phyloP scores from a whole-genome alignment of 2,797 vertebrate species.

The Poeciliopsis paucimaculata region DNA sequence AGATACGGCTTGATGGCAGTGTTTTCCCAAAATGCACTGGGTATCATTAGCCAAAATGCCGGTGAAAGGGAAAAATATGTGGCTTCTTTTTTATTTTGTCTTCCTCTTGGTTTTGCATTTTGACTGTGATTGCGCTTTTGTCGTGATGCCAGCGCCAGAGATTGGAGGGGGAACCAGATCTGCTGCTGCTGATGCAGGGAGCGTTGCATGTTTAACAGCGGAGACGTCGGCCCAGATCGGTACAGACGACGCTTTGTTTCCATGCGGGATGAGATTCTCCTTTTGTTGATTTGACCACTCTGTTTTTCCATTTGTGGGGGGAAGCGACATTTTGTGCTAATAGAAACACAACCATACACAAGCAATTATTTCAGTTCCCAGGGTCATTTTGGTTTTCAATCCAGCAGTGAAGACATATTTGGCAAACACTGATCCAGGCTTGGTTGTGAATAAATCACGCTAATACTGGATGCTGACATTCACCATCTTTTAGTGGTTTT shows the following conservation, averaged over 20 bases:
- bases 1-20: constrained; percentile 61
- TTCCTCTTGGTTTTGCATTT: constrained; percentile 30
- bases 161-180: neutral
- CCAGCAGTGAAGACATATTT: constrained; percentile 50
- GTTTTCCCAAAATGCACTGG: constrained; percentile 50
- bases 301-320: constrained; percentile 20
- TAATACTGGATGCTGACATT: constrained; percentile 45
- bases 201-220: constrained; percentile 37
- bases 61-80: constrained; percentile 28
- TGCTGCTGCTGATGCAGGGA: constrained; percentile 30
- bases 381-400: constrained; percentile 52
- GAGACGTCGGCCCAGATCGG: constrained; percentile 41
- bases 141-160: constrained; percentile 18
- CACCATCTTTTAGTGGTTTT: constrained; percentile 54
- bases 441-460: constrained; percentile 62
- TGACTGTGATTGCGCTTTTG: constrained; percentile 30
- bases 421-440: constrained; percentile 34
- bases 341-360: constrained; percentile 39
- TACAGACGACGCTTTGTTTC: constrained; percentile 36
- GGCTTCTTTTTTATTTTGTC: constrained; percentile 15
- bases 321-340: constrained; percentile 45
- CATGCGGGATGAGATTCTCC: constrained; percentile 29
- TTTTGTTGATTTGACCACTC: constrained; percentile 47
- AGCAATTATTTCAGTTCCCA: constrained; percentile 54
- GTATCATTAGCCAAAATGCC: constrained; percentile 42